Conservation (phyloP, 2,113 vertebrate genomes). For the Monopterus albus region DNA sequence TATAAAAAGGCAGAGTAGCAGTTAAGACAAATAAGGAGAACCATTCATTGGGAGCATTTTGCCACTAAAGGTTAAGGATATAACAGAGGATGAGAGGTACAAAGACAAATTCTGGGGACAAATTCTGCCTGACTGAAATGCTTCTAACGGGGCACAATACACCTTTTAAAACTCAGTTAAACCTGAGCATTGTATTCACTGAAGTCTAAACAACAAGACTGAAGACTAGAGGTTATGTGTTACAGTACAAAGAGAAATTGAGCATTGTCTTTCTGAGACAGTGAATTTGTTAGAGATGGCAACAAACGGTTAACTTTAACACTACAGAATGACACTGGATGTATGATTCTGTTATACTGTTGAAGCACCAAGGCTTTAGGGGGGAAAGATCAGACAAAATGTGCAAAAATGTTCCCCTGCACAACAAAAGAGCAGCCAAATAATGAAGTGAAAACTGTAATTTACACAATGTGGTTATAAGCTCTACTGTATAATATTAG, state of each 20-base stretch:
- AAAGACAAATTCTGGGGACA: slow-evolving; percentile 68
- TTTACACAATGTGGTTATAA: slow-evolving; percentile 64
- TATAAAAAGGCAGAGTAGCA: slow-evolving; percentile 69
- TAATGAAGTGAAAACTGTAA: slow-evolving; percentile 49
- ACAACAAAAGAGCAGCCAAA: slow-evolving; percentile 57
- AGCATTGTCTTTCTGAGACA: slow-evolving; percentile 39
- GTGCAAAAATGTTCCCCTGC: slow-evolving; percentile 68
- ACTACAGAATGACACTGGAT: slow-evolving; percentile 23
- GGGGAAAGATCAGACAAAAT: slow-evolving; percentile 33
- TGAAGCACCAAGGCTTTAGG: slow-evolving; percentile 67
- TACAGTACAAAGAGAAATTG: slow-evolving; percentile 25
- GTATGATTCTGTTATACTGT: slow-evolving; percentile 35
- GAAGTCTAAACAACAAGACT: slow-evolving; percentile 54
- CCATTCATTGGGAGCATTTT: slow-evolving; percentile 54
- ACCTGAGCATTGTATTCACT: slow-evolving; percentile 67
- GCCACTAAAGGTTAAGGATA: slow-evolving; percentile 46
- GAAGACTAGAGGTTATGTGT: slow-evolving; percentile 5
- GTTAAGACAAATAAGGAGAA: slow-evolving; percentile 71
- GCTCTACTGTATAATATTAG: slow-evolving; percentile 56
- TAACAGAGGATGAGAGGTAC: slow-evolving; percentile 63
- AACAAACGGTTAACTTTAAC: slow-evolving; percentile 42
- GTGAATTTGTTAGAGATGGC: slow-evolving; percentile 23
- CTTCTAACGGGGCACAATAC: slow-evolving; percentile 31
- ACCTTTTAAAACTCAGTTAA: slow-evolving; percentile 67
- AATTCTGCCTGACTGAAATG: slow-evolving; percentile 34